These are phyloP conservation scores for Aulostomus chinensis DNA, from an alignment of 2,797 vertebrate genomes.

Conservation along the genomic window DNA sequence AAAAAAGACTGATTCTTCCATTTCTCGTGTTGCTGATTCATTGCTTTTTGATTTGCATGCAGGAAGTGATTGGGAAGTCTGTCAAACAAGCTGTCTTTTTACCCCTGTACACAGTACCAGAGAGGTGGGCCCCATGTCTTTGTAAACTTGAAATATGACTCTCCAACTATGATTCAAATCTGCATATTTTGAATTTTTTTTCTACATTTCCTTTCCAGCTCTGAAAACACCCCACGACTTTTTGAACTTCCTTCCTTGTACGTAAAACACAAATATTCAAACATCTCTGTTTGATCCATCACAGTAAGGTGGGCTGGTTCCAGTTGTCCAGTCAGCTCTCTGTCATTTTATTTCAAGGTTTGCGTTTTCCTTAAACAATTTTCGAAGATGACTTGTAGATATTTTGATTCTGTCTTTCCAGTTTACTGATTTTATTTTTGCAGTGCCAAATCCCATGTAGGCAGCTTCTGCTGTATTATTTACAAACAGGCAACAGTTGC, in stretches of 20 bases:
- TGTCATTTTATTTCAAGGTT: no score
- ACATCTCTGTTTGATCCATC: no score
- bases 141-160: neutral
- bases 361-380: no score
- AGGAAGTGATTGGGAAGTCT: conserved; percentile 95
- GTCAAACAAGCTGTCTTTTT: conserved; percentile 87
- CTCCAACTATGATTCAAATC: neutral
- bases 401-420: no score
- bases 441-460: no score
- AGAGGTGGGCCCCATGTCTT: conserved; percentile 78
- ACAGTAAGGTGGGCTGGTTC: no score
- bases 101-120: conserved; percentile 84
- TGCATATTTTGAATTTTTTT: conserved; percentile 11
- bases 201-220: conserved; percentile 76
- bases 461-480: no score
- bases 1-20: neutral
- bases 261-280: conserved; percentile 59
- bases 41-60: conserved; percentile 44
- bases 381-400: no score
- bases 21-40: neutral
- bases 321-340: no score
- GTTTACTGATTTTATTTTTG: no score
- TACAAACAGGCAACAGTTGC: no score
- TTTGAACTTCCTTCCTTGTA: conserved; percentile 94
- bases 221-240: conserved; percentile 82